Evolutionary conservation across 2,113 vertebrate genomes (phyloP), one percentile per base, ranked within the genome.

Genomic region (Pithys albifrons): DNA sequence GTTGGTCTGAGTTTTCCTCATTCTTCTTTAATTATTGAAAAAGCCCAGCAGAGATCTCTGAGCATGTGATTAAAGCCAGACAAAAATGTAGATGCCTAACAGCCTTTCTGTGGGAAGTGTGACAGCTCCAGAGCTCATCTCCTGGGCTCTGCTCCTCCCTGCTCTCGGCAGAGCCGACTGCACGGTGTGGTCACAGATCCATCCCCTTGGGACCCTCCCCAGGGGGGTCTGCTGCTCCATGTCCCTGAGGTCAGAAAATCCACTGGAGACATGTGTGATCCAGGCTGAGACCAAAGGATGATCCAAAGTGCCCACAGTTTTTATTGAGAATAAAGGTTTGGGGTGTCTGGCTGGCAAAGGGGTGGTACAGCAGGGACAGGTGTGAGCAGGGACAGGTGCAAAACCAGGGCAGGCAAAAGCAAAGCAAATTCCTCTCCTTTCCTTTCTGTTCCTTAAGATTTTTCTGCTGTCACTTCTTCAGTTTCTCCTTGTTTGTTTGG

Each of bases 101-200:
- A 89, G 76, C 66, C 69, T 85, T 81, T 83, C 84, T 3, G 66
- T 52, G 51, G 95, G 92, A 54, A 84, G 85, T 25, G 12, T 88
- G 91, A 31, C 35, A 70, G 80, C 81, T 85, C 49, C 92, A 64
- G 88, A 81, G 1, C 82, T 5, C 39, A 2, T 33, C 76, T 87
- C 69, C 86, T 11, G 14, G 20, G 9, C 28, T 37, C 19, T 52
- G 13, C 86, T 31, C 57, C 48, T 65, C 35, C 29, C 76, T 3
- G 57, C 14, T 13, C 33, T 1, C 7, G 0, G 57, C 85, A 37
- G 51, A 55, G 73, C 85, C 1, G 3, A 33, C 49, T 2, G 0
- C 52, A 9, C 0, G 0, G 8, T 2, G 70, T 12, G 15, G 41
- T 5, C 43, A 18, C 27, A 1, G 35, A 19, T 51, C 58, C 0